A percentile compares a stretch with the other conserved stretches of the same genome.
Conservation (phyloP, 92 coral and sea anemone genomes). For the Blastomussa wellsi region DNA sequence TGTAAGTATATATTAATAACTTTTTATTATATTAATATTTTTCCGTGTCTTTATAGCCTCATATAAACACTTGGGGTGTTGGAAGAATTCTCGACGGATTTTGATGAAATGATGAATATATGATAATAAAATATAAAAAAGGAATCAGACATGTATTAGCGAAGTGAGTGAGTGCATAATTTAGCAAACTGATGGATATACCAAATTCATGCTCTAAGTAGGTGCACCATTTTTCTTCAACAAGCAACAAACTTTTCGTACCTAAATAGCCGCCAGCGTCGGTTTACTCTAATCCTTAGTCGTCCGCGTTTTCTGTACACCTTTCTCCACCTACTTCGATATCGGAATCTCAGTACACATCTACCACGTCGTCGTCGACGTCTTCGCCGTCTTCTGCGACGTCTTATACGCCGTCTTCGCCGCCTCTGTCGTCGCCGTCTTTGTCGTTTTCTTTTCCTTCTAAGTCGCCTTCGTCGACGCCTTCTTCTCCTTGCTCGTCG, state of each 20-base stretch:
- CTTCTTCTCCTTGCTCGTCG: conserved; percentile 9
- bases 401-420: conserved; percentile 9
- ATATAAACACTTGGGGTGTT: too few relatives aligned
- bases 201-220: background rate
- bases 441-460: conserved; percentile 12
- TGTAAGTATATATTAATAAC: too few relatives aligned
- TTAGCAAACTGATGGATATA: too few relatives aligned
- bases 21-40: too few relatives aligned
- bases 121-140: too few relatives aligned
- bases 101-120: too few relatives aligned
- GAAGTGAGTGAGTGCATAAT: too few relatives aligned
- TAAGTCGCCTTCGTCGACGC: conserved; percentile 21
- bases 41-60: too few relatives aligned
- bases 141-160: too few relatives aligned
- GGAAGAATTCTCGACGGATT: too few relatives aligned
- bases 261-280: conserved; percentile 11
- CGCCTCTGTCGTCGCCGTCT: conserved; percentile 16
- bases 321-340: conserved; percentile 13
- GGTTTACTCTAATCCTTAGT: background rate
- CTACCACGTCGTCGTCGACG: conserved; percentile 29
- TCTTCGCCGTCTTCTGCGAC: conserved; percentile 23
- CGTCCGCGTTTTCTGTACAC: conserved; percentile 11
- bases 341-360: conserved; percentile 34
- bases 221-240: background rate
- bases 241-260: background rate